phyloP scores from a whole-genome alignment of 2,888 invertebrate genomes.

The Germaria angustata region DNA sequence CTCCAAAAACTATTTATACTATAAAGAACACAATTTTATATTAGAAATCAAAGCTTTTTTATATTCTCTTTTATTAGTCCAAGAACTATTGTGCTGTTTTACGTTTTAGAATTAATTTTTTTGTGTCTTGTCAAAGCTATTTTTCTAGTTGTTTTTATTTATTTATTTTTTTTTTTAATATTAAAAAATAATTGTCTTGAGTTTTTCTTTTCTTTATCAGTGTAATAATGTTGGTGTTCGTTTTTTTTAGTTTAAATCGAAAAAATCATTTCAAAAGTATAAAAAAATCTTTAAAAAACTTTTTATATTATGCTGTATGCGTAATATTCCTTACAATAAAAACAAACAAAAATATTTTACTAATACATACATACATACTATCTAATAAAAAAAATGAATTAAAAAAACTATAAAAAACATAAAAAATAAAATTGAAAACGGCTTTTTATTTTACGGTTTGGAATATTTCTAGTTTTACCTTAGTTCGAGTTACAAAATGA shows the following conservation, averaged over 20 bases:
- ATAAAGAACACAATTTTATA: constrained; percentile 41
- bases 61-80: constrained; percentile 34
- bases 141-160: constrained; percentile 28
- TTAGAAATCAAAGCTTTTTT: constrained; percentile 45
- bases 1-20: constrained; percentile 56
- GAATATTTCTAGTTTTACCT: background rate
- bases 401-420: constrained; percentile 70
- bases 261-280: constrained; percentile 54
- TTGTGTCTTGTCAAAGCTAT: constrained; percentile 52
- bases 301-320: constrained; percentile 70
- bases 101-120: constrained; percentile 37
- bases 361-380: constrained; percentile 74
- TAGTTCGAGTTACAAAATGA: too few species aligned
- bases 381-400: constrained; percentile 71
- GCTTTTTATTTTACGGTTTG: background rate
- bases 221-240: constrained; percentile 72
- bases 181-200: constrained; percentile 35
- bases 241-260: constrained; percentile 68
- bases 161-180: constrained; percentile 36
- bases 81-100: constrained; percentile 49
- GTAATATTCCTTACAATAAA: constrained; percentile 72
- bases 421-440: constrained; percentile 44
- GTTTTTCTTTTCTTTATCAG: constrained; percentile 61
- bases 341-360: constrained; percentile 72
- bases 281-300: constrained; percentile 55